These are phyloP conservation scores for Diaprepes abbreviatus DNA, from an alignment of 2,888 invertebrate species.

Conservation along the genomic window DNA sequence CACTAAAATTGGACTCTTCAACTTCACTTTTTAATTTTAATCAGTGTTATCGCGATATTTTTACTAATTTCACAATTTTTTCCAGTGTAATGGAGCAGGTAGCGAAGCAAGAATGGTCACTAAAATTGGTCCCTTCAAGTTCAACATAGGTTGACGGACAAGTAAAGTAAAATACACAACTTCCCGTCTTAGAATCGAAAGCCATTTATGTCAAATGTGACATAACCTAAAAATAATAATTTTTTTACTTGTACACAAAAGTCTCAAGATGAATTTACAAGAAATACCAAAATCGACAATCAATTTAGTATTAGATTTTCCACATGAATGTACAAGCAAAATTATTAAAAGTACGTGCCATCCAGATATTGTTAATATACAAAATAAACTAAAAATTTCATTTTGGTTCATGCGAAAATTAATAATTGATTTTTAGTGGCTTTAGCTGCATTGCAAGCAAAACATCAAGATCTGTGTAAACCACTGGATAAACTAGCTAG, in stretches of 20 bases:
- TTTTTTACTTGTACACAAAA: not conserved
- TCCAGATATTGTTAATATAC: too few species aligned
- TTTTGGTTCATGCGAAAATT: too few species aligned
- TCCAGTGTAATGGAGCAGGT: too few species aligned
- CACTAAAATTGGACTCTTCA: too few species aligned
- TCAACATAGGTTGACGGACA: too few species aligned
- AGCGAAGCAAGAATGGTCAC: too few species aligned
- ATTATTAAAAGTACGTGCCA: constrained; percentile 57
- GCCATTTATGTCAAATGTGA: not conserved
- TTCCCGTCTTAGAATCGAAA: too few species aligned
- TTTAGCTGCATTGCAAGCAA: constrained; percentile 52
- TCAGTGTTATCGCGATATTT: too few species aligned
- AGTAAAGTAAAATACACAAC: too few species aligned
- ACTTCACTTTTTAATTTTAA: too few species aligned
- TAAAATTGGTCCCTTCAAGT: too few species aligned
- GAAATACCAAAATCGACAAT: constrained; percentile 51
- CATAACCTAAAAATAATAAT: not conserved
- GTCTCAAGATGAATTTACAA: constrained; percentile 51
- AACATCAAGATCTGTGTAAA: constrained; percentile 54
- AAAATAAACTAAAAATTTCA: not conserved
- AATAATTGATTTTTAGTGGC: constrained; percentile 61
- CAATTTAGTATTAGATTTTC: constrained; percentile 50
- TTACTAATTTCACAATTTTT: too few species aligned
- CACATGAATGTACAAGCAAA: constrained; percentile 53
- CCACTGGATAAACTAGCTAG: constrained; percentile 55